Percentiles rank a stretch among this genome's conserved stretches.
These are phyloP conservation scores for Gnathonemus longibarbis DNA, from an alignment of 2,113 vertebrate genomes.

Conservation along the genomic window DNA sequence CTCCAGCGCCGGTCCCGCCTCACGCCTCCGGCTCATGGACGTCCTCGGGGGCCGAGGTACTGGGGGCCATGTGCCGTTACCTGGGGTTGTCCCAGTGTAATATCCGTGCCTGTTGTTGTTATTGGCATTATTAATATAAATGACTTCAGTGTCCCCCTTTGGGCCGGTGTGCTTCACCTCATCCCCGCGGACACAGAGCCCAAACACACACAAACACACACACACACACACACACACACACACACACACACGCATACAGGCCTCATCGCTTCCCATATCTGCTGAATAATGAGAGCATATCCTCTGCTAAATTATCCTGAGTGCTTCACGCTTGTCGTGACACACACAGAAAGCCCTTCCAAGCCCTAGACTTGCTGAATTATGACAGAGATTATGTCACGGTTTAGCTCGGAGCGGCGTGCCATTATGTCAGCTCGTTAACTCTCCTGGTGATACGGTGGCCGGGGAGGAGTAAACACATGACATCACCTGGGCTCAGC, in stretches of 20 bases:
- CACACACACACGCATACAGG: not conserved
- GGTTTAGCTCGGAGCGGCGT: not conserved
- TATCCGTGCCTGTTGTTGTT: constrained; percentile 16
- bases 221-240: not conserved
- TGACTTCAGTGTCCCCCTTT: constrained; percentile 19
- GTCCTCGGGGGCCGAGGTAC: not conserved
- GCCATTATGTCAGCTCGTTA: constrained; percentile 3
- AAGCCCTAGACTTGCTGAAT: not conserved
- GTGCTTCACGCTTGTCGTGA: not conserved
- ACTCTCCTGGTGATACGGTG: constrained; percentile 8
- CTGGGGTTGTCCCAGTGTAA: not conserved
- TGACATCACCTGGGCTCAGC: constrained; percentile 33
- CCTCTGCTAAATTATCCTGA: not conserved
- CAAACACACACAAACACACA: not conserved
- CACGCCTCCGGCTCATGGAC: not conserved
- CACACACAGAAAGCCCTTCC: not conserved
- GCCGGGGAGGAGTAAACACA: constrained; percentile 25
- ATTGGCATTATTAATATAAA: constrained; percentile 27
- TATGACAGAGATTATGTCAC: constrained; percentile 24
- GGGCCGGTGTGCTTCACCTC: not conserved
- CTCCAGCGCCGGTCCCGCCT: not conserved
- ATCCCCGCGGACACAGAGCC: not conserved
- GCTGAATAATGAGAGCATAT: not conserved
- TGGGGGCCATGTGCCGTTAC: not conserved
- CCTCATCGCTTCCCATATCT: not conserved